Percentiles rank a stretch among this genome's conserved stretches.
phyloP scores from a whole-genome alignment of 1,140 invertebrate genomes.

The Brachionus angularis region DNA sequence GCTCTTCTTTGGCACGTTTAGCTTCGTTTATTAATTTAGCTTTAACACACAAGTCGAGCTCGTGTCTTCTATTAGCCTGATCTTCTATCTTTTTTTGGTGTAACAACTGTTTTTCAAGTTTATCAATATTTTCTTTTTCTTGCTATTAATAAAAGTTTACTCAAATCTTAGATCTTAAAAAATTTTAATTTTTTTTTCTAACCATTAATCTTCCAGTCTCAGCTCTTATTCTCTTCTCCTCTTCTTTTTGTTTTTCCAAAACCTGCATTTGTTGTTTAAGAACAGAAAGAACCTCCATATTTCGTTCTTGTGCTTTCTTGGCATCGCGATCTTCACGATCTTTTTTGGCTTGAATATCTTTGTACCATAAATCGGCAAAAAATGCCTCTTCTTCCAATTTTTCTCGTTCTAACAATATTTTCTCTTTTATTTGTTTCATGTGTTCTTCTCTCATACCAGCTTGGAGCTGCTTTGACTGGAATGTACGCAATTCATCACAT shows the following conservation, averaged over 20 bases:
- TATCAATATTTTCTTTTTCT: slow-evolving; percentile 39
- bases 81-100: slow-evolving; percentile 36
- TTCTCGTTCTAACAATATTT: slow-evolving; percentile 1
- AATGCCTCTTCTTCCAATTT: slow-evolving; percentile 38
- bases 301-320: neutral
- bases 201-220: slow-evolving; percentile 36
- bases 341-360: slow-evolving; percentile 43
- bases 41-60: slow-evolving; percentile 27
- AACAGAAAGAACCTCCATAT: slow-evolving; percentile 6
- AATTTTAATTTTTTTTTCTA: neutral
- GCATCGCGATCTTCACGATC: slow-evolving; percentile 33
- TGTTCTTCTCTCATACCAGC: slow-evolving; percentile 41
- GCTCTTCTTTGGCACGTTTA: slow-evolving; percentile 32
- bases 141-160: neutral
- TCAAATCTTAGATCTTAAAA: neutral
- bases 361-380: slow-evolving; percentile 34
- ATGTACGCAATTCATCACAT: slow-evolving; percentile 33
- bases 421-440: slow-evolving; percentile 40
- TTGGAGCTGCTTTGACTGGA: slow-evolving; percentile 31
- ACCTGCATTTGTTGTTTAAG: slow-evolving; percentile 36
- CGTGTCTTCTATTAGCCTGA: slow-evolving; percentile 27
- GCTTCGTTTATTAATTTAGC: slow-evolving; percentile 25
- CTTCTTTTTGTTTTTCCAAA: slow-evolving; percentile 37
- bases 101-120: slow-evolving; percentile 28
- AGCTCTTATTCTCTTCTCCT: slow-evolving; percentile 25